Evolutionary conservation across 2,797 vertebrate species (phyloP).

Genomic region (Notoglanidium macrostoma): DNA sequence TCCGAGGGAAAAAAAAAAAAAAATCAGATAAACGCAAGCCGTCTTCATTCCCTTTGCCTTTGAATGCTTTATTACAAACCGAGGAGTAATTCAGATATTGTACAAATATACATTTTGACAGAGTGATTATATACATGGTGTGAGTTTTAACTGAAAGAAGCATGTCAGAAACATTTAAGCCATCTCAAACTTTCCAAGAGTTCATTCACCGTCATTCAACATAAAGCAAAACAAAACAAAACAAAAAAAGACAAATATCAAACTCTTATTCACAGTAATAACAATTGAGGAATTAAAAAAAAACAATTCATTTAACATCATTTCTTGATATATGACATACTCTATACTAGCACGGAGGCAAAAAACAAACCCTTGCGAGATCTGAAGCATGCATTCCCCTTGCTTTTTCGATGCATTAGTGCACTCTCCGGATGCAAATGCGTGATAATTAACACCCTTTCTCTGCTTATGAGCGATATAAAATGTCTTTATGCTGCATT

Average conservation of each 20-base stretch:
- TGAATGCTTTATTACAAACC: constrained; percentile 71
- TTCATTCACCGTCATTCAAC: constrained; percentile 19
- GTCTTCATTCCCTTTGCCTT: constrained; percentile 46
- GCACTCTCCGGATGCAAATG: constrained; percentile 44
- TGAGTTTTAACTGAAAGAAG: not conserved
- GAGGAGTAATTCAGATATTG: constrained; percentile 61
- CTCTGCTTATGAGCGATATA: not conserved
- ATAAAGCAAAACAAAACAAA: constrained; percentile 50
- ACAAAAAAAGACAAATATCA: constrained; percentile 43
- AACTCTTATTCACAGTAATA: constrained; percentile 62
- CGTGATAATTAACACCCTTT: constrained; percentile 27
- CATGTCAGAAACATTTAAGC: not conserved
- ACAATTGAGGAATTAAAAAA: constrained; percentile 1
- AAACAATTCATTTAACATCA: constrained; percentile 46
- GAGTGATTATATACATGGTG: constrained; percentile 1
- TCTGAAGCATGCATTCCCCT: constrained; percentile 65
- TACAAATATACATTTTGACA: constrained; percentile 69
- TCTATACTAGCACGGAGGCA: not conserved
- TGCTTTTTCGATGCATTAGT: constrained; percentile 50
- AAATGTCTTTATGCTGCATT: not conserved
- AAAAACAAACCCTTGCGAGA: constrained; percentile 47
- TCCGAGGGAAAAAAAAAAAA: not conserved
- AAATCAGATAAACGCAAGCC: not conserved
- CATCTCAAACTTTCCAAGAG: too few species aligned
- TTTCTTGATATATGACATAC: constrained; percentile 52